Conservation (phyloP, 2,797 vertebrate genomes). For the Mionectes olivaceus region DNA sequence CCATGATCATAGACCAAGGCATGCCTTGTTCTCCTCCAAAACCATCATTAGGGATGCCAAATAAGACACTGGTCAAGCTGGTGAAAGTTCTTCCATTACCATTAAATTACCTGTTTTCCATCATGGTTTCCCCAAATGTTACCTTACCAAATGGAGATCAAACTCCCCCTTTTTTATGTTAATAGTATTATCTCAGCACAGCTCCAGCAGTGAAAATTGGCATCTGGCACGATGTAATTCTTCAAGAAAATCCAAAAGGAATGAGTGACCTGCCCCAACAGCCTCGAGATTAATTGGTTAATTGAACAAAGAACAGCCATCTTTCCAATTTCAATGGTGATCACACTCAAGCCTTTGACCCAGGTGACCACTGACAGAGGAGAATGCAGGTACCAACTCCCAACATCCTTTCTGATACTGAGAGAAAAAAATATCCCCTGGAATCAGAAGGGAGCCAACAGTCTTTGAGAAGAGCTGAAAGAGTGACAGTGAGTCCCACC, state of each 20-base stretch:
- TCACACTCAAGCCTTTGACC: not conserved
- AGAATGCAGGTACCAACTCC: not conserved
- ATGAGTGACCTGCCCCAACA: not conserved
- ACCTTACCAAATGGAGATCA: not conserved
- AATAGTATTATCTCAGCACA: not conserved
- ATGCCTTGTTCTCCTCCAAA: not conserved
- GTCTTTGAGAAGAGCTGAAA: not conserved
- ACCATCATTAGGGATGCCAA: not conserved
- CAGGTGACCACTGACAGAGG: not conserved
- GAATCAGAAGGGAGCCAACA: not conserved
- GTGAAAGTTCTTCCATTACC: not conserved
- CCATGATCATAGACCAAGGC: not conserved
- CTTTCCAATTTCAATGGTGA: not conserved
- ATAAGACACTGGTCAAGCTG: not conserved
- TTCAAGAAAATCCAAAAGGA: not conserved
- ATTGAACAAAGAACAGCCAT: not conserved
- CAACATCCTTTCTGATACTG: not conserved
- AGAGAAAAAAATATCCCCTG: not conserved
- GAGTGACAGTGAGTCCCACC: not conserved
- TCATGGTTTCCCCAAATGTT: not conserved
- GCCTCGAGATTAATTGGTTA: not conserved
- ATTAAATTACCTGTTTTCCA: not conserved
- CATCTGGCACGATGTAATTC: not conserved
- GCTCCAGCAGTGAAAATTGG: not conserved
- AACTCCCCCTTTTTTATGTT: not conserved